phyloP scores from a whole-genome alignment of 2,888 invertebrate genomes.

The Notocelia uddmanniana region DNA sequence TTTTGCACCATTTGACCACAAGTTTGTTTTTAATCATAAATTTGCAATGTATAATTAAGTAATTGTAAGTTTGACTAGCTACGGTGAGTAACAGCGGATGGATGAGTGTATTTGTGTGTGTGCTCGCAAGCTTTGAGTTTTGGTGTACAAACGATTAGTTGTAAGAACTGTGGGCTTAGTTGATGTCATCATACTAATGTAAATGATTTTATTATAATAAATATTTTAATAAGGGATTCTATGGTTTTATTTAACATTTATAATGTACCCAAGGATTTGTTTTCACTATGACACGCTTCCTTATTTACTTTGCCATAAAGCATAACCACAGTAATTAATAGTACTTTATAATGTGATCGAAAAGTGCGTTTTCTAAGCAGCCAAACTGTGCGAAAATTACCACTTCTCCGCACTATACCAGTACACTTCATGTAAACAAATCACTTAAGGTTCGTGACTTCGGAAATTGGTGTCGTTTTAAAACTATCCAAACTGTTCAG shows the following conservation, averaged over 20 bases:
- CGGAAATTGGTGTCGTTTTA: no score
- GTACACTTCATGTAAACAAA: no score
- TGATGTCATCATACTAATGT: conserved; percentile 54
- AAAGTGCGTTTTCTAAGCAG: no score
- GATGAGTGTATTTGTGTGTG: conserved; percentile 49
- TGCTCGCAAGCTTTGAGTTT: conserved; percentile 51
- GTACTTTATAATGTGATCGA: no score
- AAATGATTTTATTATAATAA: conserved; percentile 48
- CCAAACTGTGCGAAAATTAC: no score
- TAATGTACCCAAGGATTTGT: no score
- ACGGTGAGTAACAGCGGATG: conserved; percentile 51
- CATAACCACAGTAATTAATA: no score
- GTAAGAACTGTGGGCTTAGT: conserved; percentile 58
- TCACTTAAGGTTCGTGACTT: no score
- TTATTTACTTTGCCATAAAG: no score
- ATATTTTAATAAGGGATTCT: conserved; percentile 32
- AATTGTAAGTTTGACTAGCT: conserved; percentile 57
- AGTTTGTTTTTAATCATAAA: conserved; percentile 18
- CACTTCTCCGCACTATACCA: no score
- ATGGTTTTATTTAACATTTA: conserved; percentile 24
- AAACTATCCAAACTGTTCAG: no score
- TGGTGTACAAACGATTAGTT: conserved; percentile 66
- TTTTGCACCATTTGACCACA: conserved; percentile 6
- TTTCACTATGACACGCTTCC: no score
- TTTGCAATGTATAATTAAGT: conserved; percentile 50